Evolutionary conservation across 2,113 vertebrate species (phyloP).

Genomic region (Cisticola juncidis): DNA sequence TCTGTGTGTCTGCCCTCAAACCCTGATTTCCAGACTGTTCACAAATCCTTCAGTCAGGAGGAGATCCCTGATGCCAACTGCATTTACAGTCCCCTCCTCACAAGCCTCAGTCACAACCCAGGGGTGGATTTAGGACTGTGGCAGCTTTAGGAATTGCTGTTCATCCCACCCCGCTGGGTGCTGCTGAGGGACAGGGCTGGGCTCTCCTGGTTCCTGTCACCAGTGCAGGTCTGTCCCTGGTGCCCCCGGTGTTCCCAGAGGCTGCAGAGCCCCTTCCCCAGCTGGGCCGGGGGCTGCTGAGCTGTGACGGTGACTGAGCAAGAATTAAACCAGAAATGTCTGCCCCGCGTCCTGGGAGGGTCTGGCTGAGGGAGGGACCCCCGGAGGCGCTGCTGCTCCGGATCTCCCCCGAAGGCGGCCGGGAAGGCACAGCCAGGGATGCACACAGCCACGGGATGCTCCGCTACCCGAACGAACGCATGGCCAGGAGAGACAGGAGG

Average conservation of each 20-base stretch:
- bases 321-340: not conserved
- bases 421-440: fast-evolving
- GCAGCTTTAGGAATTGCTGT: not conserved
- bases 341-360: not conserved
- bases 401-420: fast-evolving
- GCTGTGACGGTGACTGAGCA: not conserved
- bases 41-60: not conserved
- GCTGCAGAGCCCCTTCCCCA: too few relatives aligned
- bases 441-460: not conserved
- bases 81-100: not conserved
- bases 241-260: fast-evolving
- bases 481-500: not conserved
- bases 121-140: not conserved
- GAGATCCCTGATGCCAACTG: not conserved
- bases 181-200: fast-evolving
- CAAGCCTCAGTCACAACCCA: not conserved
- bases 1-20: not conserved
- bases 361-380: not conserved
- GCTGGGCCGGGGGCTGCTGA: not conserved
- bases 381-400: fast-evolving
- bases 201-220: not conserved
- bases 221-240: fast-evolving
- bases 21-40: not conserved
- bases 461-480: fast-evolving
- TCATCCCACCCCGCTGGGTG: not conserved